phyloP scores from a whole-genome alignment of 2,888 invertebrate genomes.

The Agriopis aurantiaria region DNA sequence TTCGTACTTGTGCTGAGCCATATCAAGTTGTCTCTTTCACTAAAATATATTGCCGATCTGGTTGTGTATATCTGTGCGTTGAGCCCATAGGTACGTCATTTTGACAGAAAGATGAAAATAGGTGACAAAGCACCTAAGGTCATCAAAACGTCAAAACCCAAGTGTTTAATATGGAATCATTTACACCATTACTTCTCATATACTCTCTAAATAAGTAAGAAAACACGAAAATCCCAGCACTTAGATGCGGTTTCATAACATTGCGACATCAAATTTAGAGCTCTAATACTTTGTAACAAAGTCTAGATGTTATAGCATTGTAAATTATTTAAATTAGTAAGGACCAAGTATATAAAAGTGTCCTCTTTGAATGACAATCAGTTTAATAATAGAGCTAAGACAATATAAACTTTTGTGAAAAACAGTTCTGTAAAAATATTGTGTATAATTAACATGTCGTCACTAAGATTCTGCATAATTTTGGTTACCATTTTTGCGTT shows the following conservation, averaged over 20 bases:
- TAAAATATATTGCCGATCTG: too few species aligned
- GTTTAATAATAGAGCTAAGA: background rate
- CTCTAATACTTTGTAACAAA: background rate
- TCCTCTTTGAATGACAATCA: constrained; percentile 9
- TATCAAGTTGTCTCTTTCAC: too few species aligned
- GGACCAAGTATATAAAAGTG: constrained; percentile 8
- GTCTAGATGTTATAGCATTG: background rate
- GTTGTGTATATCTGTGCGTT: too few species aligned
- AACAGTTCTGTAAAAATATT: background rate
- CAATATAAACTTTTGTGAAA: background rate
- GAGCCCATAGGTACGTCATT: too few species aligned
- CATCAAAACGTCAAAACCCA: too few species aligned
- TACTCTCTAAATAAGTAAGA: constrained; percentile 13
- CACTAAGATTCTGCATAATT: constrained; percentile 19
- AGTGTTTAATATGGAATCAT: background rate
- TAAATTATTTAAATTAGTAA: background rate
- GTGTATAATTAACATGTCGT: constrained; percentile 20
- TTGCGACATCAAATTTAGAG: background rate
- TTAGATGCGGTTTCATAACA: background rate
- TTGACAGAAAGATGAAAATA: too few species aligned
- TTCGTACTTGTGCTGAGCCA: too few species aligned
- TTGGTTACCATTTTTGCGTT: constrained; percentile 37
- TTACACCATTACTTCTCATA: constrained; percentile 20
- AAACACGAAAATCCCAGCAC: constrained; percentile 8
- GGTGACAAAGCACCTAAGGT: too few species aligned